Evolutionary conservation across 2,797 vertebrate species (phyloP).

Genomic region (Mormyrus proboscirostris): DNA sequence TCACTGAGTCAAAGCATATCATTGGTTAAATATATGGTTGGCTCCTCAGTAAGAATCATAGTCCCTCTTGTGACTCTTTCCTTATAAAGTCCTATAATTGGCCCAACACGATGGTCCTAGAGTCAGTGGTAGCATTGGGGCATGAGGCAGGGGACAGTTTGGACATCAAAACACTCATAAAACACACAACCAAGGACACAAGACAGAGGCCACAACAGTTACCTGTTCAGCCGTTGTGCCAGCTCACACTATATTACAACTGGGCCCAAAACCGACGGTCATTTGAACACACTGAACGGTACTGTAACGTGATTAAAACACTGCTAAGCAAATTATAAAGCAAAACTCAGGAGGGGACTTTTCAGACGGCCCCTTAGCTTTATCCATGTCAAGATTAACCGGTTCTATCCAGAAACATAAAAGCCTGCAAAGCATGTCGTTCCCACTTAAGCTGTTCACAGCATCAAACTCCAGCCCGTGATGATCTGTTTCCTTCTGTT

Average conservation of each 20-base stretch:
- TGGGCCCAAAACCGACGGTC: neutral
- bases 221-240: neutral
- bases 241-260: neutral
- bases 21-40: neutral
- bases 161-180: neutral
- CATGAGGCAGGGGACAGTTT: neutral
- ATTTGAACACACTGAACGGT: neutral
- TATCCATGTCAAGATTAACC: slow-evolving; percentile 3
- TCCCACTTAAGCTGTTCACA: neutral
- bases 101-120: neutral
- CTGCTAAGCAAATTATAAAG: neutral
- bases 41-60: neutral
- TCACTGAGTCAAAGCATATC: neutral
- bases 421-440: neutral
- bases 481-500: neutral
- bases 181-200: neutral
- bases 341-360: neutral
- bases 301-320: neutral
- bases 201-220: neutral
- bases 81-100: neutral
- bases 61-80: neutral
- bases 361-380: slow-evolving; percentile 1
- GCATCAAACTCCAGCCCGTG: neutral
- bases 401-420: slow-evolving; percentile 11
- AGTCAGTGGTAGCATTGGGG: neutral